Conservation (phyloP, 2,113 vertebrate genomes). For the Cyphomyrus plagiostoma region DNA sequence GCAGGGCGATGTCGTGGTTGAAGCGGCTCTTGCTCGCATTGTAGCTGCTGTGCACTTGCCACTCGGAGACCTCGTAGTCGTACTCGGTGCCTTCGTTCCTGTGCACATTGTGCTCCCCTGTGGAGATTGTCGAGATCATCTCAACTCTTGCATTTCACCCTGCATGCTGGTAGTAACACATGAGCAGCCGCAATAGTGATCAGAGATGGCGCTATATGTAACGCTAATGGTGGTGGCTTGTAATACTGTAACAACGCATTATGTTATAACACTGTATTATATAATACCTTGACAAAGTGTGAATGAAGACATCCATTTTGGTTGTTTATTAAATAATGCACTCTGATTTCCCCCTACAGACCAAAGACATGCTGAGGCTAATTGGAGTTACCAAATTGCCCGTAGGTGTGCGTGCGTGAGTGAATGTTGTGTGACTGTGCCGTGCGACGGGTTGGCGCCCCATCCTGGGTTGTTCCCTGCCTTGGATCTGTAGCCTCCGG, state of each 20-base stretch:
- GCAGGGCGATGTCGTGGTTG: slow-evolving; percentile 81
- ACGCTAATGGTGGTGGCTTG: neutral
- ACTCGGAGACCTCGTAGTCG: slow-evolving; percentile 50
- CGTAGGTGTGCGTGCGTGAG: too few relatives aligned
- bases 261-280: neutral
- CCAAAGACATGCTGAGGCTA: too few relatives aligned
- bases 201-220: neutral
- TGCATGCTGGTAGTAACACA: neutral
- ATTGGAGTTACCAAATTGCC: too few relatives aligned
- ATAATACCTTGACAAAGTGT: neutral
- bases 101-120: slow-evolving; percentile 73
- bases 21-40: slow-evolving; percentile 50
- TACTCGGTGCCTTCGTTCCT: slow-evolving; percentile 62
- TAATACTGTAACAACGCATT: neutral
- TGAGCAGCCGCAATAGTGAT: neutral
- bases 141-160: neutral
- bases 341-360: too few relatives aligned
- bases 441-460: too few relatives aligned
- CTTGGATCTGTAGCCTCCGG: too few relatives aligned
- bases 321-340: neutral
- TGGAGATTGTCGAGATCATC: neutral
- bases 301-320: neutral
- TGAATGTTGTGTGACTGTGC: too few relatives aligned
- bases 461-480: too few relatives aligned
- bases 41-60: slow-evolving; percentile 59